A percentile compares a stretch with the other conserved stretches of the same genome.
phyloP scores from a whole-genome alignment of 2,797 vertebrate species.

The Rachycentron canadum region DNA sequence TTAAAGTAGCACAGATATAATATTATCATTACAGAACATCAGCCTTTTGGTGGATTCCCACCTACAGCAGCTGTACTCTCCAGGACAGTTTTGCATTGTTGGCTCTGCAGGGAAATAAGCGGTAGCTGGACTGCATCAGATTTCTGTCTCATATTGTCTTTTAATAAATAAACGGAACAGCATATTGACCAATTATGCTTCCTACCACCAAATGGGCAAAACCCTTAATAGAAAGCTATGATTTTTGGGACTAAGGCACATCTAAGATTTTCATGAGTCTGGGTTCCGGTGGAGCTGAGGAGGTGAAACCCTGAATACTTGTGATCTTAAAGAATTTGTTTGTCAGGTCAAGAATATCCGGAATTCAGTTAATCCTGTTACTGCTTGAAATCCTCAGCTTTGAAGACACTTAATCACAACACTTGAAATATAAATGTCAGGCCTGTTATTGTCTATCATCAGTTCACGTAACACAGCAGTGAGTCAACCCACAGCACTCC shows the following conservation, averaged over 20 bases:
- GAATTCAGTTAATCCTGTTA: not conserved
- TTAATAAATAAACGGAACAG: not conserved
- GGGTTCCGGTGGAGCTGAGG: not conserved
- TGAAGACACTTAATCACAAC: not conserved
- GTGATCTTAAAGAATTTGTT: not conserved
- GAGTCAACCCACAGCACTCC: not conserved
- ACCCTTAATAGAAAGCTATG: not conserved
- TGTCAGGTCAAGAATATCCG: not conserved
- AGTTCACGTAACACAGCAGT: not conserved
- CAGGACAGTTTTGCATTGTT: not conserved
- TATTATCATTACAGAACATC: not conserved
- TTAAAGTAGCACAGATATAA: not conserved
- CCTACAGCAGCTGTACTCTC: not conserved
- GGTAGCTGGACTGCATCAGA: not conserved
- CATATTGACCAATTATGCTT: conserved; percentile 8
- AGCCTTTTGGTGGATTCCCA: conserved; percentile 3
- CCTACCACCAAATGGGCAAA: not conserved
- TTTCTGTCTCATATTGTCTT: not conserved
- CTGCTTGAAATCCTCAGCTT: not conserved
- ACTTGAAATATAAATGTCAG: conserved; percentile 11
- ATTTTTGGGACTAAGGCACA: no score
- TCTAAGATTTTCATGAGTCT: not conserved
- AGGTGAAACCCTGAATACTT: not conserved
- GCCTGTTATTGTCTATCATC: not conserved
- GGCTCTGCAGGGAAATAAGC: conserved; percentile 30